phyloP scores from a whole-genome alignment of 2,797 vertebrate genomes.

The Harpagifer antarcticus region DNA sequence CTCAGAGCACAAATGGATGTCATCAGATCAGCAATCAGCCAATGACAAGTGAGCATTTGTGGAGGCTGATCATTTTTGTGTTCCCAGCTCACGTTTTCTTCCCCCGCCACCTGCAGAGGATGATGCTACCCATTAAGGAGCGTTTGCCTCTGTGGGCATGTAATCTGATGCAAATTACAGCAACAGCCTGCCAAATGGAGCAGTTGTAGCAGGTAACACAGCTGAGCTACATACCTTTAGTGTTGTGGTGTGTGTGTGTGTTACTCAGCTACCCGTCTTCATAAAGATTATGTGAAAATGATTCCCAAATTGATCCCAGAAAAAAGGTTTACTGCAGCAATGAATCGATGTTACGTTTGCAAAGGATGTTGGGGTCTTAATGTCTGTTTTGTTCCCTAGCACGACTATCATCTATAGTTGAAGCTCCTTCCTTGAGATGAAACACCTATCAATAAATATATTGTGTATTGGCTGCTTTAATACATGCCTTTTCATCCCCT shows the following conservation, averaged over 20 bases:
- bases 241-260: constrained; percentile 15
- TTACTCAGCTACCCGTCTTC: constrained; percentile 10
- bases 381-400: constrained; percentile 49
- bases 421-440: constrained; percentile 49
- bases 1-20: constrained; percentile 67
- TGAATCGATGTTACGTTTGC: constrained; percentile 33
- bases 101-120: constrained; percentile 73
- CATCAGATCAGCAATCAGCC: constrained; percentile 63
- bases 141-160: constrained; percentile 70
- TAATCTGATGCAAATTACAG: constrained; percentile 77
- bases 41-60: constrained; percentile 61
- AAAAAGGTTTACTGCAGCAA: constrained; percentile 1
- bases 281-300: constrained; percentile 19
- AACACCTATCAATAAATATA: constrained; percentile 52
- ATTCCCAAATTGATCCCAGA: constrained; percentile 39
- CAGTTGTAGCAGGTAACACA: constrained; percentile 41
- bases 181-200: constrained; percentile 68
- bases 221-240: constrained; percentile 38
- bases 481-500: constrained; percentile 27
- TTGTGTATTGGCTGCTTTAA: constrained; percentile 61
- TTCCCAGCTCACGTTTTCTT: constrained; percentile 51
- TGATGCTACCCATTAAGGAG: constrained; percentile 73
- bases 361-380: constrained; percentile 23
- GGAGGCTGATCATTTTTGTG: constrained; percentile 47
- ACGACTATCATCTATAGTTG: constrained; percentile 16